These are phyloP conservation scores for Mimumesa dahlbomi DNA, from an alignment of 2,888 invertebrate species.

Conservation along the genomic window DNA sequence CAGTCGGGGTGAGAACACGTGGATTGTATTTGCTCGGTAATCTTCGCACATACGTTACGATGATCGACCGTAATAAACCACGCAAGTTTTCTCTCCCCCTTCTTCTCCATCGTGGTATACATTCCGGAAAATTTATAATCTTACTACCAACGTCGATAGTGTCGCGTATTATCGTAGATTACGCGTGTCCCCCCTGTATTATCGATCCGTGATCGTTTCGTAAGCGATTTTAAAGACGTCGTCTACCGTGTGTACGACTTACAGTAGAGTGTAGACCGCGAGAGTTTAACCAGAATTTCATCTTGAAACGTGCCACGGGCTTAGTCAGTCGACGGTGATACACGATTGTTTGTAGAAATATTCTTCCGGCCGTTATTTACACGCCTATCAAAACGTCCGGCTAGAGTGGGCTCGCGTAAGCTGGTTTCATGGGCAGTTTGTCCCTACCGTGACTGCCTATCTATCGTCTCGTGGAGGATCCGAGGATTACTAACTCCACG, in stretches of 20 bases:
- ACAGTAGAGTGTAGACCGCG: no score
- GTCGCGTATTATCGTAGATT: constrained; percentile 34
- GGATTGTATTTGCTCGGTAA: neutral
- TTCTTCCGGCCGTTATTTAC: constrained; percentile 66
- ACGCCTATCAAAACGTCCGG: constrained; percentile 60
- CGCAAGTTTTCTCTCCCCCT: no score
- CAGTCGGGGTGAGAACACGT: constrained; percentile 4
- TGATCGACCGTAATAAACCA: no score
- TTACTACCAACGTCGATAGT: constrained; percentile 11
- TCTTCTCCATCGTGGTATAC: no score
- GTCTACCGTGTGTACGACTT: constrained; percentile 44
- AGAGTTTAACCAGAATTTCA: constrained; percentile 54
- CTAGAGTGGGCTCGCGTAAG: constrained; percentile 49
- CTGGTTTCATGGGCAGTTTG: constrained; percentile 55
- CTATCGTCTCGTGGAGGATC: constrained; percentile 43
- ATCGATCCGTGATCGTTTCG: constrained; percentile 23
- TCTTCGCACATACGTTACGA: neutral
- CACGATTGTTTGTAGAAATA: constrained; percentile 62
- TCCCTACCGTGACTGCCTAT: constrained; percentile 40
- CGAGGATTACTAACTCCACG: constrained; percentile 44
- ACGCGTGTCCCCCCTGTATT: constrained; percentile 9
- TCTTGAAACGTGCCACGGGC: constrained; percentile 36
- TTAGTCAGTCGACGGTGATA: constrained; percentile 38
- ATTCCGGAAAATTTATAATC: constrained; percentile 17
- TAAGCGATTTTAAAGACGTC: no score